phyloP scores from a whole-genome alignment of 2,113 vertebrate species.

The Engraulis encrasicolus region DNA sequence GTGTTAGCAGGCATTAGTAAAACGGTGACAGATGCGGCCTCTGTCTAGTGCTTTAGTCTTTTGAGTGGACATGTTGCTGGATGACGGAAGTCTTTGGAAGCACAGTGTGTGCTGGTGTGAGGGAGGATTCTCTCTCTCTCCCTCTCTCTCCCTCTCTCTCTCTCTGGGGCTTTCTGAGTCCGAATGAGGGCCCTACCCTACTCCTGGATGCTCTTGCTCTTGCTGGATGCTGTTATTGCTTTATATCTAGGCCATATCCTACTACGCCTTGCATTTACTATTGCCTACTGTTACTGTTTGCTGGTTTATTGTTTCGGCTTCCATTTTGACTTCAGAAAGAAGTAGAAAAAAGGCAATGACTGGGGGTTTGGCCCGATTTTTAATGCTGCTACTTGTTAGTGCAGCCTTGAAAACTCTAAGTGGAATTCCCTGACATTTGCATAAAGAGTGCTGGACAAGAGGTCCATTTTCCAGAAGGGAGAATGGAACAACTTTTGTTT shows the following conservation, averaged over 20 bases:
- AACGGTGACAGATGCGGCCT: not conserved
- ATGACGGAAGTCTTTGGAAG: not conserved
- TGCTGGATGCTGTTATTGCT: not conserved
- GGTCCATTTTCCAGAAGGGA: too few relatives aligned
- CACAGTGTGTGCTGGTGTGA: not conserved
- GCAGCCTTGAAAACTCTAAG: too few relatives aligned
- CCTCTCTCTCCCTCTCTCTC: not conserved
- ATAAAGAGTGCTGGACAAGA: too few relatives aligned
- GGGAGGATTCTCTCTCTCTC: not conserved
- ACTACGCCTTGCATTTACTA: not conserved
- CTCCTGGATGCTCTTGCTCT: not conserved
- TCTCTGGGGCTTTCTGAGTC: not conserved
- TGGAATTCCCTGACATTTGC: too few relatives aligned
- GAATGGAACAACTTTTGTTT: too few relatives aligned
- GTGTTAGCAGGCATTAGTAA: not conserved
- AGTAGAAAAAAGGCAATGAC: too few relatives aligned
- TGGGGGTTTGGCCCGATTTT: too few relatives aligned
- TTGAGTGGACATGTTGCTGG: not conserved
- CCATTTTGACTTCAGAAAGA: not conserved
- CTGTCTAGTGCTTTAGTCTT: not conserved
- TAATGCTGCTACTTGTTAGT: too few relatives aligned
- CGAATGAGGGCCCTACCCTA: not conserved
- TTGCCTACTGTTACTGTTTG: not conserved
- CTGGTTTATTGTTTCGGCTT: not conserved
- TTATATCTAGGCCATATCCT: not conserved